Percentiles rank a stretch among this genome's conserved stretches.
Conservation (phyloP, 2,888 invertebrate species). For the Frankliniella intonsa region DNA sequence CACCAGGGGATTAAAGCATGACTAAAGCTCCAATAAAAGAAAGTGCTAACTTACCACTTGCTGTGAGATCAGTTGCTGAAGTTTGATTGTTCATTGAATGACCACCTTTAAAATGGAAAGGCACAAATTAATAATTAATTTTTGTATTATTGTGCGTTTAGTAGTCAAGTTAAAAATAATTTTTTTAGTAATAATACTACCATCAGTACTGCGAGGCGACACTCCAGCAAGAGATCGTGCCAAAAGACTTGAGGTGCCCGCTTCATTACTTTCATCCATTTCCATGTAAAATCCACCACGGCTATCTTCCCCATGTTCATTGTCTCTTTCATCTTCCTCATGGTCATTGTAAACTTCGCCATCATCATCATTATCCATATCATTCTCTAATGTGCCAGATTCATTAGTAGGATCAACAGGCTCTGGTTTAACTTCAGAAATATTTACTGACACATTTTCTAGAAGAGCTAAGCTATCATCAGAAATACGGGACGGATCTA, state of each 20-base stretch:
- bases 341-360: conserved; percentile 11
- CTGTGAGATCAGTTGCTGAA: conserved; percentile 11
- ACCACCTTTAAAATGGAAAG: not conserved
- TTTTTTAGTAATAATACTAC: not conserved
- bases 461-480: conserved; percentile 7
- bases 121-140: not conserved
- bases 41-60: conserved; percentile 4
- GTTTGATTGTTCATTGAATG: not conserved
- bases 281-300: not conserved
- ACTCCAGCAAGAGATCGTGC: not conserved
- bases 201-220: not conserved
- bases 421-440: conserved; percentile 6
- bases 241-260: not conserved
- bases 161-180: too few species aligned
- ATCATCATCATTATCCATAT: conserved; percentile 9
- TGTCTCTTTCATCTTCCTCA: not conserved
- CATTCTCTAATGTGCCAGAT: not conserved
- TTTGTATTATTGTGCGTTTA: not conserved
- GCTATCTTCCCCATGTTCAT: not conserved
- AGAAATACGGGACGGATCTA: not conserved
- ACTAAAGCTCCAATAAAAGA: not conserved
- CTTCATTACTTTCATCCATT: conserved; percentile 4
- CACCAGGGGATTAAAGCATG: not conserved
- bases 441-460: conserved; percentile 13
- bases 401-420: not conserved